Percentiles rank a stretch among this genome's conserved stretches.
Evolutionary conservation across 2,113 vertebrate genomes (phyloP).

Genomic region (Clarias batrachus): DNA sequence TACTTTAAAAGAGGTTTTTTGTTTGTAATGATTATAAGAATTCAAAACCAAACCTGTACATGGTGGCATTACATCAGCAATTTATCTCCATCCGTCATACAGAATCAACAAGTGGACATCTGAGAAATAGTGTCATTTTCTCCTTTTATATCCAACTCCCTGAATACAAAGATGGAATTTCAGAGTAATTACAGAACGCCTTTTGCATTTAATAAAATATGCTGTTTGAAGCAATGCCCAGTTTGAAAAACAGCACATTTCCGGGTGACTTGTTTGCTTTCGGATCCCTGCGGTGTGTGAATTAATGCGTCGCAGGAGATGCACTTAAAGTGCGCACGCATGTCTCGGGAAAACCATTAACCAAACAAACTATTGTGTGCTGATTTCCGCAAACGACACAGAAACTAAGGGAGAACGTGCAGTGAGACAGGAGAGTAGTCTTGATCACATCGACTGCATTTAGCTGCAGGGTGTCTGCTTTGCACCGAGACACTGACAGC

Average conservation of each 20-base stretch:
- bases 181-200: background rate
- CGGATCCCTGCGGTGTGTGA: conserved; percentile 15
- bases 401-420: conserved; percentile 15
- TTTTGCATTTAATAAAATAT: background rate
- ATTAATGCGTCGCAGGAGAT: conserved; percentile 33
- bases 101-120: background rate
- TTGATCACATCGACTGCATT: conserved; percentile 42
- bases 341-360: conserved; percentile 19
- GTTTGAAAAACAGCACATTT: conserved; percentile 4
- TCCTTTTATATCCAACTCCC: background rate
- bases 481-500: conserved; percentile 29
- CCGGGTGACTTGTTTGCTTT: conserved; percentile 12
- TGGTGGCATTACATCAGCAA: background rate
- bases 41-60: background rate
- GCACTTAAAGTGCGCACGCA: conserved; percentile 5
- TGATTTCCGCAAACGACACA: background rate
- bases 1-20: background rate
- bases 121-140: background rate
- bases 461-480: conserved; percentile 41
- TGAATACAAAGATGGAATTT: background rate
- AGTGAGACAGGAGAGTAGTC: conserved; percentile 31
- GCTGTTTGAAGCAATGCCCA: conserved; percentile 1
- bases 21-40: background rate
- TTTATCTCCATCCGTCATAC: background rate
- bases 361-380: background rate